Base-by-base conservation (phyloP, 1,140 invertebrate genomes). In the Hypsibius dujardini region DNA sequence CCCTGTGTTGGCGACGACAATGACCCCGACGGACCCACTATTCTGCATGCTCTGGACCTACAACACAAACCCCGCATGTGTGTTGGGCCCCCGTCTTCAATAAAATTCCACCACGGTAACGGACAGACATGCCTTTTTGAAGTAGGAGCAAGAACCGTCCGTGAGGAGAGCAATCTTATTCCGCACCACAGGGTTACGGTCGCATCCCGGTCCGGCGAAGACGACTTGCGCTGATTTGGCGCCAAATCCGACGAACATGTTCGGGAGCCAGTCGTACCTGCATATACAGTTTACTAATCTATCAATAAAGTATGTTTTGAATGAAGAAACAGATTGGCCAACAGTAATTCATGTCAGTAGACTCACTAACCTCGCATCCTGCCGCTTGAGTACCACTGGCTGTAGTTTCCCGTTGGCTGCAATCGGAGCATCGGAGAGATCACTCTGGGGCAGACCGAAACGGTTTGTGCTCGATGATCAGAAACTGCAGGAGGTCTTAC, bases 241-340 rank as follows among this genome's bases (percentile, higher is more conserved):
- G 46, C 46, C 47, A 71, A 76, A 75, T 15, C 59, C 59, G 50
- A 59, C 69, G 7, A n/a, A 47, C 62, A 75, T 72, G 59, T 72
- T 73, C 1, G 75, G 76, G 28, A 76, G 60, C 76, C 76, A 76
- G 70, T 76, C 76, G 74, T 76, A 76, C 1, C 28, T 28, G 28
- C 28, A 28, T 28, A 28, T 0, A 28, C 28, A 28, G 28, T 28
- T 28, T 28, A 28, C 28, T 28, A 28, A 28, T 28, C 28, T 28
- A 28, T 28, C 28, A 28, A 28, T 28, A 28, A 0, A 28, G 28
- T 28, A 28, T 28, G 28, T 28, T 28, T 28, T 28, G 28, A 28
- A 28, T 28, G 28, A 28, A 28, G 28, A 28, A 28, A 28, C 28
- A 28, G 28, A 28, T 28, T 28, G 28, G 28, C 28, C 28, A 28